phyloP scores from a whole-genome alignment of 2,113 vertebrate genomes.

The Platysteira castanea region DNA sequence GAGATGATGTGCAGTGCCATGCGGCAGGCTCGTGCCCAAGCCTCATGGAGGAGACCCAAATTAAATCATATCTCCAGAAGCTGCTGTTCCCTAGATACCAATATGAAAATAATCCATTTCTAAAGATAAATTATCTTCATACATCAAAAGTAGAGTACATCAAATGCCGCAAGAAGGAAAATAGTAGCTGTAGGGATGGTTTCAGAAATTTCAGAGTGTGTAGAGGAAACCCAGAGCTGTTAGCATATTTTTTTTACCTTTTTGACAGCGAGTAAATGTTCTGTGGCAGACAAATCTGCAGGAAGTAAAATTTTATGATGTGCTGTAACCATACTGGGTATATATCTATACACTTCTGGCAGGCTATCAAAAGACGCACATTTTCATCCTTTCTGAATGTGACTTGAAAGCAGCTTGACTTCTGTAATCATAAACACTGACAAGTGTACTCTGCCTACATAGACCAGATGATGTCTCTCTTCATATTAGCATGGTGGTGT shows the following conservation, averaged over 20 bases:
- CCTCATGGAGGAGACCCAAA: background rate
- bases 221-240: slow-evolving; percentile 32
- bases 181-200: slow-evolving; percentile 21
- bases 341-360: slow-evolving; percentile 44
- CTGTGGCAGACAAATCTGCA: slow-evolving; percentile 66
- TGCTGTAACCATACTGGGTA: slow-evolving; percentile 20
- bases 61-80: slow-evolving; percentile 14
- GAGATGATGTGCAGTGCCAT: background rate
- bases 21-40: background rate
- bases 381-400: slow-evolving; percentile 8
- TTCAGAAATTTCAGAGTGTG: slow-evolving; percentile 32
- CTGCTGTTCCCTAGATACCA: slow-evolving; percentile 19
- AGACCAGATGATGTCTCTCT: background rate
- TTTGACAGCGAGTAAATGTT: slow-evolving; percentile 66
- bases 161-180: slow-evolving; percentile 17
- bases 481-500: background rate
- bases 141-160: slow-evolving; percentile 38
- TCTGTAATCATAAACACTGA: slow-evolving; percentile 42
- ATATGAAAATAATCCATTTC: slow-evolving; percentile 51
- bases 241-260: slow-evolving; percentile 56
- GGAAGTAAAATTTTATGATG: slow-evolving; percentile 65
- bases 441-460: background rate
- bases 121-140: slow-evolving; percentile 21
- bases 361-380: slow-evolving; percentile 41
- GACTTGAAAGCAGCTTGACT: slow-evolving; percentile 59